Conservation (phyloP, 2,888 invertebrate species). For the Acholoe squamosa region DNA sequence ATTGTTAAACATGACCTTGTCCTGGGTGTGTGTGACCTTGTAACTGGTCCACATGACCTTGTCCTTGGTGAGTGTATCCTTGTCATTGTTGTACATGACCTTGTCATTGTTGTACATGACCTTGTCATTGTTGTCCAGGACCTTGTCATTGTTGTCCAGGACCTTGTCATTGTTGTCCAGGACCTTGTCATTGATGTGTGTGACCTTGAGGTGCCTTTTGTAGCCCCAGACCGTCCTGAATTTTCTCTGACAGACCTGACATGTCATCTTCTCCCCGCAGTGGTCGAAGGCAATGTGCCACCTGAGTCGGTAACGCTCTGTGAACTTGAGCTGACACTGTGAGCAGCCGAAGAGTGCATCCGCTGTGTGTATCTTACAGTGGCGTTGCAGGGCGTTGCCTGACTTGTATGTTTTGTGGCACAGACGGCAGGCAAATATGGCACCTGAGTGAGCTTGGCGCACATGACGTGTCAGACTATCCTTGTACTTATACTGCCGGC, state of each 20-base stretch:
- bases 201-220: constrained; percentile 23
- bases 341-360: background rate
- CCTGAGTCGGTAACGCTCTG: background rate
- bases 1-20: too few relatives aligned
- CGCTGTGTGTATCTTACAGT: background rate
- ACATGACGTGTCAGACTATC: constrained; percentile 31
- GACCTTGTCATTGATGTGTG: background rate
- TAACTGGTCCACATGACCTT: too few relatives aligned
- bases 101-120: background rate
- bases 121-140: background rate
- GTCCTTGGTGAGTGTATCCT: too few relatives aligned
- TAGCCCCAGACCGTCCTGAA: constrained; percentile 15
- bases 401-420: constrained; percentile 32
- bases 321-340: background rate
- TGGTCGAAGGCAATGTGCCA: constrained; percentile 36
- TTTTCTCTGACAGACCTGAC: background rate
- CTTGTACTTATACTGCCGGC: constrained; percentile 36
- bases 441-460: background rate
- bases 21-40: too few relatives aligned
- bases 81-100: background rate
- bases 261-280: background rate
- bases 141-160: too few relatives aligned
- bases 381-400: background rate
- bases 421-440: background rate
- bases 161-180: too few relatives aligned